Evolutionary conservation across 2,888 invertebrate genomes (phyloP).

Genomic region (Scrobipalpa atriplicella): DNA sequence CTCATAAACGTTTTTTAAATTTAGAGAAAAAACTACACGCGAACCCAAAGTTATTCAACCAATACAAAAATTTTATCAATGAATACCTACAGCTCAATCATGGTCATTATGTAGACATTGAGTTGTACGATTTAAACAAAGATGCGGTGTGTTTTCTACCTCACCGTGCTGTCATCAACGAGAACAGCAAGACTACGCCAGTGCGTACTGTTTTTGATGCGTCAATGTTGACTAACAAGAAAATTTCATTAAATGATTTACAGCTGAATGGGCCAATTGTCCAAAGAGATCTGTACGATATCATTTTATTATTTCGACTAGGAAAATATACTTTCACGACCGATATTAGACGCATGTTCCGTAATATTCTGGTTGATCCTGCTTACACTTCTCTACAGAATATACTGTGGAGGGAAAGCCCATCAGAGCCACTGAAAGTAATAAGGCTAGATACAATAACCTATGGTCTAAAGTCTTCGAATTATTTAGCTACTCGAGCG

Average conservation of each 20-base stretch:
- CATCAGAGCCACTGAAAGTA: too few species aligned
- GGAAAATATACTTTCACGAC: not conserved
- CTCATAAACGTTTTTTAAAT: slow-evolving; percentile 34
- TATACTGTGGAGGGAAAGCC: too few species aligned
- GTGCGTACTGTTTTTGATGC: not conserved
- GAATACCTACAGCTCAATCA: not conserved
- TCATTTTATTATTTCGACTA: slow-evolving; percentile 2
- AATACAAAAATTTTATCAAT: not conserved
- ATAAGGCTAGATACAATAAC: too few species aligned
- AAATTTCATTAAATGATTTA: slow-evolving; percentile 31
- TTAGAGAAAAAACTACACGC: slow-evolving; percentile 34
- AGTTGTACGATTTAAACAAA: not conserved
- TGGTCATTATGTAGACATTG: not conserved
- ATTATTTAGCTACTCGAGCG: not conserved
- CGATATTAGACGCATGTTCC: slow-evolving; percentile 18
- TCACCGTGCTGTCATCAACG: not conserved
- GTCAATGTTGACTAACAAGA: slow-evolving; percentile 28
- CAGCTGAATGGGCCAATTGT: slow-evolving; percentile 31
- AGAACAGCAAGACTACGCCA: not conserved
- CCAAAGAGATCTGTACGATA: slow-evolving; percentile 20
- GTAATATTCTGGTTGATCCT: too few species aligned
- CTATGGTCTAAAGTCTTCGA: not conserved
- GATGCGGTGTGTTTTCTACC: not conserved
- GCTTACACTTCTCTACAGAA: too few species aligned
- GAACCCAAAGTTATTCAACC: slow-evolving; percentile 11